Conservation (phyloP, 2,113 vertebrate genomes). For the Nesogale talazaci region DNA sequence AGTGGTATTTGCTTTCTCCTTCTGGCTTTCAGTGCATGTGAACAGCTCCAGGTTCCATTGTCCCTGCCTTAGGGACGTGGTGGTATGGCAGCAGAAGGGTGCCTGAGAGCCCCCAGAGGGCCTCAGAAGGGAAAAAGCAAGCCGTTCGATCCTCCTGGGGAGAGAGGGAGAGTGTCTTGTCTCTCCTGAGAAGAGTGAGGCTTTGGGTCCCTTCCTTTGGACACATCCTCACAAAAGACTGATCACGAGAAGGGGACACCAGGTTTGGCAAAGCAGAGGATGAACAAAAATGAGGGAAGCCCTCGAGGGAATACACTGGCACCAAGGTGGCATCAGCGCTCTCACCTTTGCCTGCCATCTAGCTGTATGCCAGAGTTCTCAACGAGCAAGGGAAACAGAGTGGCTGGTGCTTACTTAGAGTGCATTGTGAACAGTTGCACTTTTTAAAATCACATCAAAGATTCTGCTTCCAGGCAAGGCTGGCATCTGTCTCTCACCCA, state of each 20-base stretch:
- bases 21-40: neutral
- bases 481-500: neutral
- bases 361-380: too few species aligned
- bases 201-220: neutral
- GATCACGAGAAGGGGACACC: neutral
- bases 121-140: neutral
- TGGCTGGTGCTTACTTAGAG: too few species aligned
- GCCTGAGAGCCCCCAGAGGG: neutral
- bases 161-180: neutral
- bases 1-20: neutral
- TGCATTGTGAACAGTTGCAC: neutral
- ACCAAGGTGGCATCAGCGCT: neutral
- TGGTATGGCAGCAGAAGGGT: neutral
- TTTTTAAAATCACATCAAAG: neutral
- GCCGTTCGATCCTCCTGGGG: neutral
- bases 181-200: neutral
- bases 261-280: neutral
- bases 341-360: neutral
- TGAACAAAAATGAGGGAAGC: neutral
- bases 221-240: neutral
- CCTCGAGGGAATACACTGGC: neutral
- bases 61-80: neutral
- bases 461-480: neutral
- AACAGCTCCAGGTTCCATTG: neutral
- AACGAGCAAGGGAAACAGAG: too few species aligned